A percentile compares a stretch with the other conserved stretches of the same genome.
Evolutionary conservation across 2,113 vertebrate species (phyloP).

Genomic region (Cardinalis cardinalis): DNA sequence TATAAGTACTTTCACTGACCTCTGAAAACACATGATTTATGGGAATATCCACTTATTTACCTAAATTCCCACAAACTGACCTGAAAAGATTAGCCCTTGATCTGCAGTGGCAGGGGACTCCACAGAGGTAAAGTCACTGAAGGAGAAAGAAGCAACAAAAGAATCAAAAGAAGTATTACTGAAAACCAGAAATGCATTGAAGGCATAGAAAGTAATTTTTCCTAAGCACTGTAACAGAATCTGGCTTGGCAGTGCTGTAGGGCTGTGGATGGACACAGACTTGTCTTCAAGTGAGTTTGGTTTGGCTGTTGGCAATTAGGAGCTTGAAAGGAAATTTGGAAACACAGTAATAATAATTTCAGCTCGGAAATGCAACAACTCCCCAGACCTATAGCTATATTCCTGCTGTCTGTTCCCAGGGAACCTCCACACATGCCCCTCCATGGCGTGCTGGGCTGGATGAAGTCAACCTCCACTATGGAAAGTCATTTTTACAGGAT

Average conservation of each 20-base stretch:
- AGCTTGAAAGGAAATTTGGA: constrained; percentile 23
- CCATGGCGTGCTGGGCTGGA: neutral
- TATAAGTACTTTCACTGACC: constrained; percentile 21
- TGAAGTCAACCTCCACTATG: neutral
- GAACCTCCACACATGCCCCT: neutral
- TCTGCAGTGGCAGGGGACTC: neutral
- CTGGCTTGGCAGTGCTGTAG: neutral
- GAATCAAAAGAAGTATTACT: neutral
- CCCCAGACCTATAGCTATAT: neutral
- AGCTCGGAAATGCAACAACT: neutral
- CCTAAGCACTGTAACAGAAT: constrained; percentile 12
- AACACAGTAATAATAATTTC: constrained; percentile 9
- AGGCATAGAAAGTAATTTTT: neutral
- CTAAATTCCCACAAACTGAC: constrained; percentile 12
- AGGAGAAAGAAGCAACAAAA: constrained; percentile 10
- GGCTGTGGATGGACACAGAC: constrained; percentile 1
- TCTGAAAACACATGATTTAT: constrained; percentile 26
- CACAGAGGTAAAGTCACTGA: neutral
- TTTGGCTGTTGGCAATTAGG: constrained; percentile 42
- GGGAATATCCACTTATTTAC: constrained; percentile 19
- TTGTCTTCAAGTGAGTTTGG: constrained; percentile 15
- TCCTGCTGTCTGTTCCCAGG: neutral
- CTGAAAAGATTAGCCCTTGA: constrained; percentile 20
- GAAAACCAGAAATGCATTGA: neutral
- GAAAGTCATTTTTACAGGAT: neutral